A percentile compares a stretch with the other conserved stretches of the same genome.
Evolutionary conservation across 1,140 invertebrate species (phyloP).

Genomic region (Popillia japonica): DNA sequence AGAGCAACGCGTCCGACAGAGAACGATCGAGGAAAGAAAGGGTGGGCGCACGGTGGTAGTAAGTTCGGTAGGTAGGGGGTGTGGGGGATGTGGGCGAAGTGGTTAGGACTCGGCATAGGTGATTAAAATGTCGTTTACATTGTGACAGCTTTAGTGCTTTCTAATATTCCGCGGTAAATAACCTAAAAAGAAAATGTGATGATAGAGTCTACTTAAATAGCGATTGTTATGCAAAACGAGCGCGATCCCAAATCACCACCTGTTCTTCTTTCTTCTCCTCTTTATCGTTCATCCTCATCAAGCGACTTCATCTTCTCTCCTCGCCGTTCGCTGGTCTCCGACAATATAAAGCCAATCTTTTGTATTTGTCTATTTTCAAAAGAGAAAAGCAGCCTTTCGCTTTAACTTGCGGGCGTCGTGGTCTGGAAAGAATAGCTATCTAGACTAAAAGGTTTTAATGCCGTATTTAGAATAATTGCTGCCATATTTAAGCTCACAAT

Average conservation of each 20-base stretch:
- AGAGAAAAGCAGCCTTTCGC: constrained; percentile 20
- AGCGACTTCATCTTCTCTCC: constrained; percentile 53
- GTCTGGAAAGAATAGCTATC: constrained; percentile 60
- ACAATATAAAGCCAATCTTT: constrained; percentile 59
- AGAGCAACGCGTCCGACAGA: neutral
- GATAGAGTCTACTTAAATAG: constrained; percentile 57
- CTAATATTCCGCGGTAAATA: constrained; percentile 59
- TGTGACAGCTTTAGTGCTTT: constrained; percentile 59
- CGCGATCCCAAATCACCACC: constrained; percentile 57
- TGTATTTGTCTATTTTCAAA: constrained; percentile 59
- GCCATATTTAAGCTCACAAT: constrained; percentile 57
- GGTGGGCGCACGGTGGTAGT: neutral
- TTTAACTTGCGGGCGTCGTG: constrained; percentile 45
- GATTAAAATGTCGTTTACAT: constrained; percentile 58
- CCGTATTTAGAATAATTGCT: constrained; percentile 61
- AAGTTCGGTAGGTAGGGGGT: neutral
- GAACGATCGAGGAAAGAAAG: neutral
- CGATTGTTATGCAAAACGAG: constrained; percentile 61
- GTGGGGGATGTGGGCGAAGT: constrained; percentile 26
- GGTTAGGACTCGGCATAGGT: constrained; percentile 44
- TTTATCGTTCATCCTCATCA: constrained; percentile 61
- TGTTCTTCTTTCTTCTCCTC: constrained; percentile 47
- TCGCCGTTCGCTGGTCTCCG: constrained; percentile 28
- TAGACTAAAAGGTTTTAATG: constrained; percentile 57
- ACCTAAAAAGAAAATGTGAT: constrained; percentile 58